These are phyloP conservation scores for Pseudeuparius sepicola DNA, from an alignment of 2,888 invertebrate genomes.

Conservation along the genomic window DNA sequence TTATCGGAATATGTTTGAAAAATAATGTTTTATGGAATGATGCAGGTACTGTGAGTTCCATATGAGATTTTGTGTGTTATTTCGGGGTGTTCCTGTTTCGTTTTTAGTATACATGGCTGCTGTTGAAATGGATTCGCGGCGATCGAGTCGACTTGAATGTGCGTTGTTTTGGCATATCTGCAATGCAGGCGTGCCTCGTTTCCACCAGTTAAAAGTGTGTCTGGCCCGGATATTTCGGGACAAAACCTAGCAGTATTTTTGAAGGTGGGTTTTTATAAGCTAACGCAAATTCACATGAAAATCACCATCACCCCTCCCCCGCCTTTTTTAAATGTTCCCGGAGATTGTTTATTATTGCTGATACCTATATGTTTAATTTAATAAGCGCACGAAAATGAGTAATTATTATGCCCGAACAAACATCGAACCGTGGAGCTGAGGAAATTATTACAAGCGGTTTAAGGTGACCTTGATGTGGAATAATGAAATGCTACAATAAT, in stretches of 20 bases:
- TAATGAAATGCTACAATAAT: too few species aligned
- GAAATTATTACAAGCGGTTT: too few species aligned
- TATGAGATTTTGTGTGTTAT: too few species aligned
- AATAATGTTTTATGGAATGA: too few species aligned
- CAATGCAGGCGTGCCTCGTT: conserved; percentile 42
- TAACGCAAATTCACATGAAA: too few species aligned
- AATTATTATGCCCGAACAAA: conserved; percentile 25
- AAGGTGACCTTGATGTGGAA: conserved; percentile 25
- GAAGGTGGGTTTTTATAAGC: too few species aligned
- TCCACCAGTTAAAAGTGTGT: conserved; percentile 36
- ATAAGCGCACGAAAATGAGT: too few species aligned
- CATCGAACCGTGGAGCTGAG: too few species aligned
- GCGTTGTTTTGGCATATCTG: conserved; percentile 39
- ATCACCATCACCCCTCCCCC: conserved; percentile 34
- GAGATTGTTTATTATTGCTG: conserved; percentile 29
- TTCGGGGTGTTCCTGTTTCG: too few species aligned
- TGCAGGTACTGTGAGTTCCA: too few species aligned
- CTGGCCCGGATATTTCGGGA: conserved; percentile 37
- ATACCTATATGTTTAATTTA: too few species aligned
- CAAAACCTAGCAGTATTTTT: conserved; percentile 36
- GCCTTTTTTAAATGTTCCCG: conserved; percentile 29
- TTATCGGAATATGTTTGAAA: too few species aligned
- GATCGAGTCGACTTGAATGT: conserved; percentile 29
- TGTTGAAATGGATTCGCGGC: conserved; percentile 41
- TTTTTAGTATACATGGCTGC: conserved; percentile 38